phyloP scores from a whole-genome alignment of 2,113 vertebrate species.

The Pangasianodon gigas region DNA sequence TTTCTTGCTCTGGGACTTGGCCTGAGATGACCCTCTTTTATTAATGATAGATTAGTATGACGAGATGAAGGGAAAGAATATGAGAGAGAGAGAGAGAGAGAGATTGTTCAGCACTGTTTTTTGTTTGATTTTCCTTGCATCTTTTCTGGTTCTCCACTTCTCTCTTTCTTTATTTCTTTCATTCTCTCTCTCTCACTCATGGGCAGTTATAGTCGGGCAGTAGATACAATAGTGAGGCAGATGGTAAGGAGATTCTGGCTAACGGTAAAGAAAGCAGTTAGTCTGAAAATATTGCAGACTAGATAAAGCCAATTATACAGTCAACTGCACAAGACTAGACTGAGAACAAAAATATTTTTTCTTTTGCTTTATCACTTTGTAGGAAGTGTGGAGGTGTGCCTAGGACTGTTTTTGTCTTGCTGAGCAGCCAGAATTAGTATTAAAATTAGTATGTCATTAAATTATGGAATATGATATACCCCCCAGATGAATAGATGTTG shows the following conservation, averaged over 20 bases:
- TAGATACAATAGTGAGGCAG: neutral
- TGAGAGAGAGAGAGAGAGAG: neutral
- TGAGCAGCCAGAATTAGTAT: neutral
- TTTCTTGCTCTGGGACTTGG: neutral
- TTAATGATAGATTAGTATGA: neutral
- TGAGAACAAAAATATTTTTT: neutral
- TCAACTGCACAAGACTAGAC: neutral
- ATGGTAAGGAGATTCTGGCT: neutral
- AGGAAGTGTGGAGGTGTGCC: neutral
- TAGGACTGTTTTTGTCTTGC: neutral
- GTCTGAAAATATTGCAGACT: conserved; percentile 1
- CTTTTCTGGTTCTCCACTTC: neutral
- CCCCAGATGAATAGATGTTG: neutral
- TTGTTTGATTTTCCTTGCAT: neutral
- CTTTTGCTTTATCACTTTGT: neutral
- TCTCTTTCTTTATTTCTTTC: neutral
- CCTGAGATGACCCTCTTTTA: conserved; percentile 12
- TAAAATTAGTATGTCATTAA: too few species aligned
- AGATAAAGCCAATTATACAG: neutral
- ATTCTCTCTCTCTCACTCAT: neutral
- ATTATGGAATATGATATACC: neutral
- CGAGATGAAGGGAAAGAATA: neutral
- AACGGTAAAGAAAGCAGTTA: neutral
- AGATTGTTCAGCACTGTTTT: neutral
- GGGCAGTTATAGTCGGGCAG: neutral